Base-by-base conservation (phyloP, 2,888 invertebrate genomes). In the Napeogenes sylphis region DNA sequence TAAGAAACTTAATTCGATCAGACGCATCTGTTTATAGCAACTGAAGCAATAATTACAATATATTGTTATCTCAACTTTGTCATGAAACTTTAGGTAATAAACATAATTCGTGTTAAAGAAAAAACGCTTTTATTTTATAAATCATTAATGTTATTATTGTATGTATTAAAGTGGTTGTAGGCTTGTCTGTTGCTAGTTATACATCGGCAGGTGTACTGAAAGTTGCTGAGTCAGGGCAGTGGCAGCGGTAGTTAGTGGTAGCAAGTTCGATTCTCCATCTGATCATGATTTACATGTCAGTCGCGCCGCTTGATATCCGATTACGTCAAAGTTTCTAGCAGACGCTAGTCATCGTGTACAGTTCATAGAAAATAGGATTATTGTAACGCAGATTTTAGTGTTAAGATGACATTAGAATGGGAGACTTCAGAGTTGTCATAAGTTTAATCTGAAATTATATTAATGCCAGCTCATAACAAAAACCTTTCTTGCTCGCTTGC, bases 231-330 rank as follows among this genome's bases (percentile, higher is more conserved):
- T 90, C 89, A 90, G 79, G 75, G 69, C 85, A 73, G 87, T 86
- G 87, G 87, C 88, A 86, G 84, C 87, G 84, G 90, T 90, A 90
- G 90, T 87, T 74, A 75, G 75, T 84, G 80, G 90, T 90, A 90
- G 90, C 90, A 76, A 79, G 82, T 84, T 84, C 76, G 83, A 81
- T 74, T 81, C 84, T 73, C 80, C 77, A 79, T 78, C 78, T 80
- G 84, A 87, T 88, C 90, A 90, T 88, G 87, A 90, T 90, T 89
- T 90, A 88, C 86, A 89, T 89, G 90, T 90, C 90, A 89, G 83
- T 81, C 75, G 81, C 83, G 72, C 90, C 88, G 89, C 87, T 87
- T 86, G 87, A 87, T 88, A 87, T 85, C 84, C 85, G 86, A 85
- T 86, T 85, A 83, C 75, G 75, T 60, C 62, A 62, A 59, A 70